Conservation (phyloP, 2,888 invertebrate species). For the Agrotis segetum region DNA sequence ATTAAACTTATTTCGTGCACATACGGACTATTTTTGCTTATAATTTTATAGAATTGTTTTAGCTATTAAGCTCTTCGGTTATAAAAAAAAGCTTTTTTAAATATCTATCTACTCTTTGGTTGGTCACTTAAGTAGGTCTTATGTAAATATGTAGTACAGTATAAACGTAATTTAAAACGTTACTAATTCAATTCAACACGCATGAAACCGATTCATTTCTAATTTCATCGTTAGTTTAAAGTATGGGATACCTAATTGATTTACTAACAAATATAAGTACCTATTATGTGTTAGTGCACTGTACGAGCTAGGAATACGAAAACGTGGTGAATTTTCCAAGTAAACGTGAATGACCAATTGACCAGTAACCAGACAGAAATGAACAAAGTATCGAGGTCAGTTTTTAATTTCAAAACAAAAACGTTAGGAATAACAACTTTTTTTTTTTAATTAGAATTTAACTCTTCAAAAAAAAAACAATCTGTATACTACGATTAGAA, state of each 20-base stretch:
- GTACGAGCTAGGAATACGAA: background rate
- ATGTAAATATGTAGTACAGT: background rate
- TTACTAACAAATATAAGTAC: background rate
- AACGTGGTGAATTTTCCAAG: background rate
- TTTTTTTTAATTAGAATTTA: background rate
- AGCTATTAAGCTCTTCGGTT: background rate
- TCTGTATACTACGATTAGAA: background rate
- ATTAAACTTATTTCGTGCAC: slow-evolving; percentile 12
- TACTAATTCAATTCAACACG: slow-evolving; percentile 34
- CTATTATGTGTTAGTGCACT: background rate
- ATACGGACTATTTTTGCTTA: slow-evolving; percentile 5
- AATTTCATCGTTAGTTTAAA: slow-evolving; percentile 16
- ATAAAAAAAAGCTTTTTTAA: background rate
- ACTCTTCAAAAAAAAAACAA: background rate
- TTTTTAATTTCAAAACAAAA: background rate
- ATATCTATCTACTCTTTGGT: background rate
- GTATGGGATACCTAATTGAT: background rate
- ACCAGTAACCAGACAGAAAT: background rate
- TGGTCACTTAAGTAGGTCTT: slow-evolving; percentile 5
- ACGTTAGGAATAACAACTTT: background rate
- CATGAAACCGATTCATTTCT: slow-evolving; percentile 4
- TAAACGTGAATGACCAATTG: background rate
- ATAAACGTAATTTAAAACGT: slow-evolving; percentile 16
- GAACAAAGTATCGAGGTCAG: background rate
- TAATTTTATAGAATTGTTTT: slow-evolving; percentile 4